These are phyloP conservation scores for Hirtodrosophila confusa DNA, from an alignment of 2,888 invertebrate species.

Conservation along the genomic window DNA sequence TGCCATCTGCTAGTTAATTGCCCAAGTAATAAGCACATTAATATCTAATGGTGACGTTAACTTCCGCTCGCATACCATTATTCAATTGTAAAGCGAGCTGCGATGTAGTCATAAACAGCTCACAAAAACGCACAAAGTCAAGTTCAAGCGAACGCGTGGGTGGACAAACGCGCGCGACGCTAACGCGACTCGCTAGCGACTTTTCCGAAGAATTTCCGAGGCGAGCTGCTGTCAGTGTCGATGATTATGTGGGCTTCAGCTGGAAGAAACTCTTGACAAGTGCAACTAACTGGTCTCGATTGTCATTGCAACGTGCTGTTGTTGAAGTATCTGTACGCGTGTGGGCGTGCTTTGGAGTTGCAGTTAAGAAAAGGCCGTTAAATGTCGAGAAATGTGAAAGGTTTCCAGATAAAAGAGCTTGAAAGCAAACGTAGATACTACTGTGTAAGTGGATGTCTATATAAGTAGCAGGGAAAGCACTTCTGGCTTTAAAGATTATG, in stretches of 20 bases:
- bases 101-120: constrained; percentile 45
- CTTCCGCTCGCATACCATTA: constrained; percentile 59
- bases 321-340: constrained; percentile 18
- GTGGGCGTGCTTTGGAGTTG: constrained; percentile 17
- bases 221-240: constrained; percentile 20
- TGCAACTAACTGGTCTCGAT: constrained; percentile 62
- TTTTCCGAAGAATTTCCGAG: constrained; percentile 50
- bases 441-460: not conserved
- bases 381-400: constrained; percentile 57
- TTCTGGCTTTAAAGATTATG: constrained; percentile 2
- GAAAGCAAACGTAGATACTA: constrained; percentile 7
- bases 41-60: constrained; percentile 58
- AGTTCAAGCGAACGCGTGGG: constrained; percentile 66
- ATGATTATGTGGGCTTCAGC: constrained; percentile 51
- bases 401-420: constrained; percentile 26
- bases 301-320: constrained; percentile 40
- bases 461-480: constrained; percentile 4
- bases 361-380: constrained; percentile 14
- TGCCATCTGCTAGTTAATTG: constrained; percentile 42
- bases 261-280: constrained; percentile 66
- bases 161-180: constrained; percentile 28
- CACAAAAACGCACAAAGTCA: constrained; percentile 52
- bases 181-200: constrained; percentile 37
- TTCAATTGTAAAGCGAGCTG: constrained; percentile 8
- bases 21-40: constrained; percentile 43